A percentile compares a stretch with the other conserved stretches of the same genome.
These are phyloP conservation scores for Platynereis dumerilii DNA, from an alignment of 2,888 invertebrate genomes.

Conservation along the genomic window DNA sequence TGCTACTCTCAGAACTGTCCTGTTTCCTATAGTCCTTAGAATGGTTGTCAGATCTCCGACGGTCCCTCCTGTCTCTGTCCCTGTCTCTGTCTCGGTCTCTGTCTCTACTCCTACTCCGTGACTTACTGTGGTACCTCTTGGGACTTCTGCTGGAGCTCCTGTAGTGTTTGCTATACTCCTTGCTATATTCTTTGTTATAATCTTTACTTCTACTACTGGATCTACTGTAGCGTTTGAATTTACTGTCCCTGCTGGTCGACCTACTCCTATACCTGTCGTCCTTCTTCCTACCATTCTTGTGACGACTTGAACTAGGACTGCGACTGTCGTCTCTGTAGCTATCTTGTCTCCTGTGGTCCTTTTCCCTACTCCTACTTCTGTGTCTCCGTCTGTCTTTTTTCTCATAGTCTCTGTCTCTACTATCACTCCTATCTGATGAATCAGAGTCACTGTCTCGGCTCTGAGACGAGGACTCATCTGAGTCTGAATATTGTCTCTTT, in stretches of 20 bases:
- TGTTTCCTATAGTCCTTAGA: slow-evolving; percentile 8
- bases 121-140: neutral
- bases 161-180: slow-evolving; percentile 2
- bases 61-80: slow-evolving; percentile 13
- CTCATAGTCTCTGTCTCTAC: neutral
- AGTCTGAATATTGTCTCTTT: neutral
- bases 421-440: slow-evolving; percentile 5
- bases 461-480: neutral
- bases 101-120: slow-evolving; percentile 14
- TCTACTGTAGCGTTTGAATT: slow-evolving; percentile 3
- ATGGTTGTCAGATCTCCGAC: neutral
- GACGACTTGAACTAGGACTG: slow-evolving; percentile 1
- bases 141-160: neutral
- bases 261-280: slow-evolving; percentile 9
- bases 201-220: slow-evolving; percentile 7
- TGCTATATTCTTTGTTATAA: neutral
- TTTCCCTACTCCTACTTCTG: slow-evolving; percentile 12
- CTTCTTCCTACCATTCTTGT: slow-evolving; percentile 8
- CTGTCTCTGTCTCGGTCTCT: slow-evolving; percentile 4
- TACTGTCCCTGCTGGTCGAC: slow-evolving; percentile 10
- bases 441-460: neutral
- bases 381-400: neutral
- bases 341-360: slow-evolving; percentile 3
- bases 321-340: slow-evolving; percentile 10
- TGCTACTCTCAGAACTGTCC: slow-evolving; percentile 5